Base-by-base conservation (phyloP, 2,113 vertebrate genomes). In the Neolamprologus cancellatus region DNA sequence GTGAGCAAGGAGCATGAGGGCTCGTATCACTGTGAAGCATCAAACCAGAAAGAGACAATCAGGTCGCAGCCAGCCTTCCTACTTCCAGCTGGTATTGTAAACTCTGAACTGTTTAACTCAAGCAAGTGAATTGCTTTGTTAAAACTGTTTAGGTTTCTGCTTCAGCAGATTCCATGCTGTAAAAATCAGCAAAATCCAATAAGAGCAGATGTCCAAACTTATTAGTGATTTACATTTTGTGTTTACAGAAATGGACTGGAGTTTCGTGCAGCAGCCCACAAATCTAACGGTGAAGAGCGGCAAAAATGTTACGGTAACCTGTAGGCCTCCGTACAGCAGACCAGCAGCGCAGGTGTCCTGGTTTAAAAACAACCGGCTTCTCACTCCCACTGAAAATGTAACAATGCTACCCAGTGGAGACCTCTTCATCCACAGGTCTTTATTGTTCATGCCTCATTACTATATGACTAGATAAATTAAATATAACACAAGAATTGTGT, bases 11-110 rank as follows among this genome's bases (percentile, higher is more conserved):
- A 94, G 18, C 95, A 97, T 11, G 95, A 96, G 57, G 96, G 96
- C 46, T 95, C 14, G 7, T 97, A 96, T 92, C 91, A 95, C 88
- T 97, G 96, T 87, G 96, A 96, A 90, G 96, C 89, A 50, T 88
- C 83, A 55, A 96, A 96, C 85, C 90, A 89, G 71, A 87, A 71
- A 46, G 93, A 94, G 64, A 92, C 86, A 7, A 66, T 96, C 66
- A 90, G 53, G 83, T 97, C 96, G 2, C 88, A 90, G 41, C 34
- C 92, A 23, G 96, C 94, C 7, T 94, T 94, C 41, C 94, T 97
- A 4, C 94, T 94, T 69, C 84, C 89, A 66, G 94, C 95, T 76
- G 96, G 96, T 97, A 95, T 54, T 80, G 30, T 78, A 46, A 76
- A 48, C 5, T 44, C 36, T 44, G 39, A 71, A 44, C 44, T 76